These are phyloP conservation scores for Odontothrips loti DNA, from an alignment of 2,888 invertebrate genomes.

Conservation along the genomic window DNA sequence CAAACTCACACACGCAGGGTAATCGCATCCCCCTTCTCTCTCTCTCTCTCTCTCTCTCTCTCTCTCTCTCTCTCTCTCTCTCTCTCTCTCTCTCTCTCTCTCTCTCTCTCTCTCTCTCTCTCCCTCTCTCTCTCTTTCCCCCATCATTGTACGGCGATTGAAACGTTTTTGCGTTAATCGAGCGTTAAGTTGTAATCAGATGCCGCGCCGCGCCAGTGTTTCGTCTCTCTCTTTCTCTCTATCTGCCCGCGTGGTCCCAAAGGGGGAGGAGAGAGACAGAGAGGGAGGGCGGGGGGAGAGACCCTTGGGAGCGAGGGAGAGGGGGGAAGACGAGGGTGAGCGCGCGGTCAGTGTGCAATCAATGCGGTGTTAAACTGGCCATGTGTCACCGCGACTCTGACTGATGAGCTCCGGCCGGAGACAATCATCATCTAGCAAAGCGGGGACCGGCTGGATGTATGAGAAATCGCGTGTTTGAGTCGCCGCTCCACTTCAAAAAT, in stretches of 20 bases:
- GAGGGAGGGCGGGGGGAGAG: background rate
- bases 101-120: slow-evolving; percentile 37
- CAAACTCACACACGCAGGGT: background rate
- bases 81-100: slow-evolving; percentile 20
- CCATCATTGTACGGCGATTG: background rate
- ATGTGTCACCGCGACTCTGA: background rate
- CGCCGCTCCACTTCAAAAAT: too few relatives aligned
- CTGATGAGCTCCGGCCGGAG: background rate
- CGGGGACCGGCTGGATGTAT: too few relatives aligned
- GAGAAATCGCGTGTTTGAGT: too few relatives aligned
- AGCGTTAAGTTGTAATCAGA: slow-evolving; percentile 26
- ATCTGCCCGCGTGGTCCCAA: slow-evolving; percentile 37
- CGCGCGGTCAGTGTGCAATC: slow-evolving; percentile 6
- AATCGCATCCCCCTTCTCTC: background rate
- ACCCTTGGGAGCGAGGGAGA: background rate
- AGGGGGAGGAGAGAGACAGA: background rate
- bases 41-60: slow-evolving; percentile 37
- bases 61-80: background rate
- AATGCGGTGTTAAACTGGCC: slow-evolving; percentile 16
- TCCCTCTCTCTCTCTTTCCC: background rate
- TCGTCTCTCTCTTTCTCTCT: background rate
- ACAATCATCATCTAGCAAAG: too few relatives aligned
- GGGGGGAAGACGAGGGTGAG: background rate
- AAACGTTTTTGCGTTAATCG: slow-evolving; percentile 26
- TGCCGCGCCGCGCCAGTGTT: background rate